Conservation (phyloP, 2,888 invertebrate genomes). For the Standfussiana lucernea region DNA sequence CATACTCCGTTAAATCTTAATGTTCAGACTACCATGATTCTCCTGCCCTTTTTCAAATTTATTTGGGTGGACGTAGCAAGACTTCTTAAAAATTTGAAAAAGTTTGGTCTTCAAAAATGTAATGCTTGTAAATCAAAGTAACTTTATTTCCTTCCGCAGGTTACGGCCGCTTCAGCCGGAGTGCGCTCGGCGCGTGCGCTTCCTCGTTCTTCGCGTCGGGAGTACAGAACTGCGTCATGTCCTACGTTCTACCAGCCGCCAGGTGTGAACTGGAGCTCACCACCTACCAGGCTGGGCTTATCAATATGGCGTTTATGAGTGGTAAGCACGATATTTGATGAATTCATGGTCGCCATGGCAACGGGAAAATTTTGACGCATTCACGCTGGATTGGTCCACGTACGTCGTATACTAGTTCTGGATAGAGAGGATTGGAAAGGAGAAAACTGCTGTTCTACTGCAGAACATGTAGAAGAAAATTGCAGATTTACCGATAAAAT, state of each 20-base stretch:
- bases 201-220: slow-evolving; percentile 92
- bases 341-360: background rate
- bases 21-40: background rate
- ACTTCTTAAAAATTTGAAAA: background rate
- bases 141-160: slow-evolving; percentile 83
- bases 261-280: slow-evolving; percentile 92
- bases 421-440: background rate
- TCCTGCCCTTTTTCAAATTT: background rate
- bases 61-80: background rate
- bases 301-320: slow-evolving; percentile 93
- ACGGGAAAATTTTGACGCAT: background rate
- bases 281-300: slow-evolving; percentile 92
- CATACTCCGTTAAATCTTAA: background rate
- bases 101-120: background rate
- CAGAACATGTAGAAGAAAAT: background rate
- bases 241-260: slow-evolving; percentile 94
- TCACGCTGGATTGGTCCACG: background rate
- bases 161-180: slow-evolving; percentile 93
- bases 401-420: background rate
- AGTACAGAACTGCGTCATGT: slow-evolving; percentile 92
- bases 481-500: background rate
- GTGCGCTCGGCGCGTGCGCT: slow-evolving; percentile 92
- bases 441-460: background rate
- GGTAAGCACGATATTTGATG: slow-evolving; percentile 81
- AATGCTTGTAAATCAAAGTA: background rate